phyloP scores from a whole-genome alignment of 2,888 invertebrate genomes.

The Plemyria rubiginata region DNA sequence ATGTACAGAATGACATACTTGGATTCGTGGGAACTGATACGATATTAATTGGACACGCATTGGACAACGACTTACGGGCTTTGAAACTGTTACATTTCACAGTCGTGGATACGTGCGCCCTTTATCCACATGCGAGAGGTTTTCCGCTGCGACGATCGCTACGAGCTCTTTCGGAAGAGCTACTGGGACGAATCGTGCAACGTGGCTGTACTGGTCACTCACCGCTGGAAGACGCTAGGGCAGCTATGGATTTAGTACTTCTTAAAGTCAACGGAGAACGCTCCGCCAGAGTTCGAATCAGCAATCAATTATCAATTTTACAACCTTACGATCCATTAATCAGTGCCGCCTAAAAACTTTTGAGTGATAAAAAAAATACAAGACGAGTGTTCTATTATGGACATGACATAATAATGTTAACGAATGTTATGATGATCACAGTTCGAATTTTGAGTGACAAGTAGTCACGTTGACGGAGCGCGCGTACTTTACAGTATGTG shows the following conservation, averaged over 20 bases:
- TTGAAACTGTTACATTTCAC: slow-evolving; percentile 92
- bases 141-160: slow-evolving; percentile 93
- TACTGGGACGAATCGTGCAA: slow-evolving; percentile 93
- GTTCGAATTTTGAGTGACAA: slow-evolving; percentile 65
- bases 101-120: slow-evolving; percentile 95
- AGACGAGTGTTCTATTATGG: slow-evolving; percentile 67
- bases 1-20: slow-evolving; percentile 94
- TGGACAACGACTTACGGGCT: slow-evolving; percentile 96
- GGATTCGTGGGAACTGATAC: slow-evolving; percentile 92
- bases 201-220: slow-evolving; percentile 90
- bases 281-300: slow-evolving; percentile 54
- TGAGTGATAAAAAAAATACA: slow-evolving; percentile 53
- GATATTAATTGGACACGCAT: slow-evolving; percentile 96
- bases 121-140: slow-evolving; percentile 94
- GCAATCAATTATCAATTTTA: slow-evolving; percentile 62
- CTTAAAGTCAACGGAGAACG: slow-evolving; percentile 86
- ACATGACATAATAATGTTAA: slow-evolving; percentile 58
- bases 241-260: slow-evolving; percentile 95
- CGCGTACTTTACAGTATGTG: slow-evolving; percentile 79
- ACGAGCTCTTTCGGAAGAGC: slow-evolving; percentile 89
- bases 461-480: slow-evolving; percentile 81
- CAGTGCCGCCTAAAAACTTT: slow-evolving; percentile 70
- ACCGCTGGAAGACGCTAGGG: slow-evolving; percentile 95
- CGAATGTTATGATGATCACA: slow-evolving; percentile 48
- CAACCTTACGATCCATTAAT: slow-evolving; percentile 78